A percentile compares a stretch with the other conserved stretches of the same genome.
These are phyloP conservation scores for Lordiphosa mommai DNA, from an alignment of 1,140 invertebrate species.

Conservation along the genomic window DNA sequence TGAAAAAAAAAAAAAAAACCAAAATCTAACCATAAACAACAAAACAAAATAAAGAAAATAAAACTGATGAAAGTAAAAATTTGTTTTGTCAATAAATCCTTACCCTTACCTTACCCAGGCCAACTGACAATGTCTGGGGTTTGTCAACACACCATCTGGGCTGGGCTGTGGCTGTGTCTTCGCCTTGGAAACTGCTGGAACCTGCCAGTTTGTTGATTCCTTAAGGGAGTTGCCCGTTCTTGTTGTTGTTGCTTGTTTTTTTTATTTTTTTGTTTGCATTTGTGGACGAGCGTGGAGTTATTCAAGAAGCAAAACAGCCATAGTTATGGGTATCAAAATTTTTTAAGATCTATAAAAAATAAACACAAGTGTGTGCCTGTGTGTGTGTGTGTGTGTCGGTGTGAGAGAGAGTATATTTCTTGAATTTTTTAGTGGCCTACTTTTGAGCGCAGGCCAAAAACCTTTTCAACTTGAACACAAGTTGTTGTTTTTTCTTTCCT, in stretches of 20 bases:
- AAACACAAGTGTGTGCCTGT: conserved; percentile 1
- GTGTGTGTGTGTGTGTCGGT: background rate
- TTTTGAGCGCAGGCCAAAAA: background rate
- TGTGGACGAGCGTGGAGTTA: conserved; percentile 29
- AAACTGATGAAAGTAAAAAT: background rate
- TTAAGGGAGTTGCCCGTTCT: conserved; percentile 22
- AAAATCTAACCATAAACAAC: background rate
- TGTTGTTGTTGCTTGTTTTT: conserved; percentile 2
- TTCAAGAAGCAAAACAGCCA: conserved; percentile 32
- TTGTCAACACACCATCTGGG: conserved; percentile 45
- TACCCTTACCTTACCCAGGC: conserved; percentile 20
- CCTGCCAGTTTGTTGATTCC: conserved; percentile 58
- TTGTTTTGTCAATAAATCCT: too few relatives aligned
- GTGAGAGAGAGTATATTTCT: background rate
- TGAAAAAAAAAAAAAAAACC: conserved; percentile 4
- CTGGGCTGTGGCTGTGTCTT: conserved; percentile 13
- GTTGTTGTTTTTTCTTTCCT: background rate
- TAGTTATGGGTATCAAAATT: conserved; percentile 41
- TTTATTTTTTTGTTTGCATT: background rate
- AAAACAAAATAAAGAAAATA: conserved; percentile 31
- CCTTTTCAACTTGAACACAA: background rate
- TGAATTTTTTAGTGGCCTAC: conserved; percentile 13
- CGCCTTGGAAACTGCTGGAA: conserved; percentile 62
- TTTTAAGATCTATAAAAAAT: conserved; percentile 31
- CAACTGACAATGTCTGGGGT: conserved; percentile 35